Evolutionary conservation across 2,888 invertebrate genomes (phyloP).

Genomic region (Pimpla rufipes): DNA sequence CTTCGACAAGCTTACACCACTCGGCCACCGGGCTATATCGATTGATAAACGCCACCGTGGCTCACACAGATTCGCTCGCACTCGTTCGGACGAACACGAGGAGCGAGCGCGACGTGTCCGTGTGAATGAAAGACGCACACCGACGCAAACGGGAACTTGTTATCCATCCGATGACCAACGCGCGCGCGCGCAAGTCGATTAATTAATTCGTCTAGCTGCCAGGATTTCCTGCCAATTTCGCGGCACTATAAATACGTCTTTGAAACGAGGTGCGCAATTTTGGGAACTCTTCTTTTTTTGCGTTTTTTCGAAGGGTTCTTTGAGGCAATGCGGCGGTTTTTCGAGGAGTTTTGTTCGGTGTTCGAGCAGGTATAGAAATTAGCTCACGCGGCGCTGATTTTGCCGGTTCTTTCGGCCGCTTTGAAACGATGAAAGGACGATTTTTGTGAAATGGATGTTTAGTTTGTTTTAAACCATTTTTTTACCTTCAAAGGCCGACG

Average conservation of each 20-base stretch:
- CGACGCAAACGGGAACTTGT: not conserved
- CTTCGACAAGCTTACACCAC: not conserved
- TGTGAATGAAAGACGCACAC: conserved; percentile 57
- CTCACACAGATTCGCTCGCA: conserved; percentile 23
- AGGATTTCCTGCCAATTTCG: conserved; percentile 65
- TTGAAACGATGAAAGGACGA: no score
- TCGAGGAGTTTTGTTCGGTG: no score
- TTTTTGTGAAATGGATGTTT: no score
- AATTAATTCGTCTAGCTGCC: conserved; percentile 63
- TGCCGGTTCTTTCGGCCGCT: no score
- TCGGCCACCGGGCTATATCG: conserved; percentile 7
- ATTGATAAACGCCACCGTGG: conserved; percentile 46
- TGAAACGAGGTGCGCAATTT: conserved; percentile 44
- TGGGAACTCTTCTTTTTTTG: conserved; percentile 42
- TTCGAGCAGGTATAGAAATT: no score
- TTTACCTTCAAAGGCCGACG: no score
- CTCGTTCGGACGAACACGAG: conserved; percentile 29
- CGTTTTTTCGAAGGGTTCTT: not conserved
- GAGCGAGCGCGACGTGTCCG: no score
- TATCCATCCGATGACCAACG: not conserved
- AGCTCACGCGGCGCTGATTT: no score
- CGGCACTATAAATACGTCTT: conserved; percentile 53
- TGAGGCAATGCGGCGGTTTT: no score
- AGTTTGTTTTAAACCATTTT: no score
- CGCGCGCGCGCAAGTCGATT: conserved; percentile 9